Conservation (phyloP, 2,888 invertebrate species). For the Iphiclides podalirius region DNA sequence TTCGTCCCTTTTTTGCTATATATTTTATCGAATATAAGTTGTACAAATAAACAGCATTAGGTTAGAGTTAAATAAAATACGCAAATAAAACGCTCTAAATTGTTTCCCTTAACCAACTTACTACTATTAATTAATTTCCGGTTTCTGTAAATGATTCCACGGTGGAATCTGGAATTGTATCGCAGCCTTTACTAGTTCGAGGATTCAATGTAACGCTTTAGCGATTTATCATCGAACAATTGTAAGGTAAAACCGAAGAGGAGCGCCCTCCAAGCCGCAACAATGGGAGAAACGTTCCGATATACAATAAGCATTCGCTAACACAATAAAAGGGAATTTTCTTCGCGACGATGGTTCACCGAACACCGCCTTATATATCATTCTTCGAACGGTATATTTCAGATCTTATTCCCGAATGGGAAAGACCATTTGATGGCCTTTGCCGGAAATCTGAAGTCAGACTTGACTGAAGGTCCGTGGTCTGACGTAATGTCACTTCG, state of each 20-base stretch:
- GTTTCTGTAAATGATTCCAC: constrained; percentile 35
- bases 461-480: constrained; percentile 16
- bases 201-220: constrained; percentile 57
- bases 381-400: constrained; percentile 40
- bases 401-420: constrained; percentile 41
- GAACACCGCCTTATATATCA: constrained; percentile 12
- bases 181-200: constrained; percentile 41
- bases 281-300: constrained; percentile 62
- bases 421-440: not conserved
- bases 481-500: constrained; percentile 48
- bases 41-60: too few relatives aligned
- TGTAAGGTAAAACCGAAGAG: constrained; percentile 57
- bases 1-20: too few relatives aligned
- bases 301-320: constrained; percentile 71
- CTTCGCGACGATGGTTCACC: constrained; percentile 42
- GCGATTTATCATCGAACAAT: constrained; percentile 67
- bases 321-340: constrained; percentile 72
- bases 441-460: not conserved
- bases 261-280: constrained; percentile 47
- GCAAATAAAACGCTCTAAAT: too few relatives aligned
- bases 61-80: too few relatives aligned
- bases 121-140: constrained; percentile 18
- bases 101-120: too few relatives aligned
- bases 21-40: too few relatives aligned
- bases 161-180: constrained; percentile 43